Conservation (phyloP, 2,797 vertebrate genomes). For the Betta splendens region DNA sequence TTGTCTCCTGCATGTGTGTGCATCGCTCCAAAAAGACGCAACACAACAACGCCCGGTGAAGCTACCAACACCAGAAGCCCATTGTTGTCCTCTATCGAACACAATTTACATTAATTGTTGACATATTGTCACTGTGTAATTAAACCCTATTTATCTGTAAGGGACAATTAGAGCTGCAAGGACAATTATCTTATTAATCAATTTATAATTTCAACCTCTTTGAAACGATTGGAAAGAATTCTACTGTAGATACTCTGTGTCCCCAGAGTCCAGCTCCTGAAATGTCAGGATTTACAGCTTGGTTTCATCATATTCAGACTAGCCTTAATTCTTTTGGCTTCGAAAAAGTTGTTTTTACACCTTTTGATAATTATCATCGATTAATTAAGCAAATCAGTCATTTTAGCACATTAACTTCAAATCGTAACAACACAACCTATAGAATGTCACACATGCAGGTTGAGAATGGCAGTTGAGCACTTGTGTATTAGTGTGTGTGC, state of each 20-base stretch:
- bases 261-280: not conserved
- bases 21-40: too few relatives aligned
- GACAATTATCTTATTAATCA: not conserved
- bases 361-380: not conserved
- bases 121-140: too few relatives aligned
- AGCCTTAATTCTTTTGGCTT: not conserved
- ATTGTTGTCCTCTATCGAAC: too few relatives aligned
- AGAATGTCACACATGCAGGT: not conserved
- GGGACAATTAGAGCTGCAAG: not conserved
- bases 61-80: too few relatives aligned
- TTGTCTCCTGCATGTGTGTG: constrained; percentile 2
- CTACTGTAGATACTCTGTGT: too few relatives aligned
- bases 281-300: not conserved
- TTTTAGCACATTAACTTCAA: not conserved
- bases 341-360: not conserved
- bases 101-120: too few relatives aligned
- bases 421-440: not conserved
- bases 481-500: constrained; percentile 8
- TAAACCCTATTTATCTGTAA: too few relatives aligned
- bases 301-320: not conserved
- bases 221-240: not conserved
- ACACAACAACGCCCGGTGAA: too few relatives aligned
- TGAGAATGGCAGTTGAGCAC: constrained; percentile 7
- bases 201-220: not conserved
- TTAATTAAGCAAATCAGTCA: not conserved